Base-by-base conservation (phyloP, 2,888 invertebrate species). In the Patella pellucida region DNA sequence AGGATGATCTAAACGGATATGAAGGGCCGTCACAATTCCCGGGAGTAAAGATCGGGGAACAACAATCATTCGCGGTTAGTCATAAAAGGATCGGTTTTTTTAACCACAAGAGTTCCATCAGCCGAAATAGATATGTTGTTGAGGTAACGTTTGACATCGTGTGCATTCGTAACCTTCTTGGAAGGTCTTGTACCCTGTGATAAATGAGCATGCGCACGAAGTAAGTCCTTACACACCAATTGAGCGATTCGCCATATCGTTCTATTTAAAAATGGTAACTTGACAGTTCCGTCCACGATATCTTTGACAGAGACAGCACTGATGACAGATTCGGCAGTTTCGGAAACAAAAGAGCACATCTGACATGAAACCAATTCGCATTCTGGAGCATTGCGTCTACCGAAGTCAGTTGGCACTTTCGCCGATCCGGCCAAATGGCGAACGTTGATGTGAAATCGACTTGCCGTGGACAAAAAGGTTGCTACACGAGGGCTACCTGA, bases 1-100 rank as follows among this genome's bases (percentile, higher is more conserved):
- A 80, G 83, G 83, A 50, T 84, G 82, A 54, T 81, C 62, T 0
- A 82, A 77, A 27, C 75, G 69, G 2, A 81, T 74, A 56, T 83
- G 83, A 0, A 84, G 71, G 0, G 81, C 79, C n/a, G 80, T 82
- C 0, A 79, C 12, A 9, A 84, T 67, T 19, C 80, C 84, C 71
- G 79, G 77, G 3, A 85, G 41, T 16, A 80, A 72, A 9, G 31
- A 50, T 12, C 82, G 68, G n/a, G 84, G 82, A 27, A 82, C 78
- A 23, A 84, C 72, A 54, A 83, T 83, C 4, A 71, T n/a, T 84
- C 82, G 4, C 72, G 52, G 12, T 68, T n/a, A 1, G 73, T 76
- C n/a, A 54, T n/a, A 19, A 76, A 51, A n/a, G 79, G 79, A 4
- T 79, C 78, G 27, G 68, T n/a, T n/a, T n/a, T n/a, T n/a, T n/a